These are phyloP conservation scores for Burhinus oedicnemus DNA, from an alignment of 2,113 vertebrate genomes.

Conservation along the genomic window DNA sequence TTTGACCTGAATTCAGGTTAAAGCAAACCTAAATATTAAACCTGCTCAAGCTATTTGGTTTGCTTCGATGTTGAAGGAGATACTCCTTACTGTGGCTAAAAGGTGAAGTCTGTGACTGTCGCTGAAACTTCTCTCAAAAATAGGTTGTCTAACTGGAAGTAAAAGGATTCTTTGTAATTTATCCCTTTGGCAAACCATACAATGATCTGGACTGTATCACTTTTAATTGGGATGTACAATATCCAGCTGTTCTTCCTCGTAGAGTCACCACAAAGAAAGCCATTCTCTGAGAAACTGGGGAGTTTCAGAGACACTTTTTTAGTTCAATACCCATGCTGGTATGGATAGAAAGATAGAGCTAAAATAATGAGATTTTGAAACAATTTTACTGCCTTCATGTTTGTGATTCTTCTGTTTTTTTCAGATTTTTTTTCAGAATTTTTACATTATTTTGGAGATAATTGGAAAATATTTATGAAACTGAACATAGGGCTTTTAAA, in stretches of 20 bases:
- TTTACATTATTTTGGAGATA: background rate
- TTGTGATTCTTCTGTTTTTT: background rate
- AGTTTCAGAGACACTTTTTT: background rate
- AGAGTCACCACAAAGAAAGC: background rate
- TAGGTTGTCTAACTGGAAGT: background rate
- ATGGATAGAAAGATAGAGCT: background rate
- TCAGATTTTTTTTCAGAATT: background rate
- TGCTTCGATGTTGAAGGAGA: background rate
- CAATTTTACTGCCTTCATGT: background rate
- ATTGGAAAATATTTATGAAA: slow-evolving; percentile 6
- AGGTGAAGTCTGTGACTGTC: background rate
- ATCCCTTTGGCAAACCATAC: background rate
- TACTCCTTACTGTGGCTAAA: background rate
- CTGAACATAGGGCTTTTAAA: background rate
- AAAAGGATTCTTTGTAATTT: background rate
- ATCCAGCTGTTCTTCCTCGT: background rate
- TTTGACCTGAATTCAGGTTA: background rate
- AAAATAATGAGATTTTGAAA: background rate
- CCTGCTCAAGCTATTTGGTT: background rate
- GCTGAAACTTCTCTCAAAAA: background rate
- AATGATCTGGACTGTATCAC: background rate
- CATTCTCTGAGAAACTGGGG: background rate
- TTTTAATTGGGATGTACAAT: slow-evolving; percentile 1
- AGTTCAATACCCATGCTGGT: background rate
- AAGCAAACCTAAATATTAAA: background rate